Conservation (phyloP, 1,140 invertebrate genomes). For the Bombus ignitus region DNA sequence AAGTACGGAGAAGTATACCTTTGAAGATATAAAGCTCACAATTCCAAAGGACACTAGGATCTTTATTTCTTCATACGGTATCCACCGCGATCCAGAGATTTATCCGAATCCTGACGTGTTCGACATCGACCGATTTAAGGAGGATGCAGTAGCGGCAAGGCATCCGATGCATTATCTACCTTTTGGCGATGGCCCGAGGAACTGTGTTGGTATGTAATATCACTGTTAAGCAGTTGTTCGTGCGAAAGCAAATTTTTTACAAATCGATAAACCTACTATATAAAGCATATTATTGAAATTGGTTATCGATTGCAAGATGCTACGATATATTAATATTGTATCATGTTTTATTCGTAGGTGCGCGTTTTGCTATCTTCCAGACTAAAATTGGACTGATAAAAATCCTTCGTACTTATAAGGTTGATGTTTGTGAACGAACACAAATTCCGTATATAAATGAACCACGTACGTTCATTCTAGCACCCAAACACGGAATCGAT, state of each 20-base stretch:
- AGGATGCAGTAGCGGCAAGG: neutral
- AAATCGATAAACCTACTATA: too few relatives aligned
- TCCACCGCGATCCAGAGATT: conserved; percentile 31
- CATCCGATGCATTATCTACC: conserved; percentile 29
- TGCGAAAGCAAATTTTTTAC: too few relatives aligned
- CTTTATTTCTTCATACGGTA: neutral
- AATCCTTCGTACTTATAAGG: conserved; percentile 78
- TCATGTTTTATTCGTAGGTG: conserved; percentile 10
- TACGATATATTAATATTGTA: neutral
- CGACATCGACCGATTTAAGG: conserved; percentile 11
- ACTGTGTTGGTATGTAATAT: conserved; percentile 41
- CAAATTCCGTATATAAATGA: conserved; percentile 82
- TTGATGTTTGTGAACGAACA: conserved; percentile 72
- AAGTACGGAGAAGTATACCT: neutral
- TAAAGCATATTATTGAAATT: too few relatives aligned
- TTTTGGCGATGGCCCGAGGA: conserved; percentile 38
- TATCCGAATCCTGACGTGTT: conserved; percentile 35
- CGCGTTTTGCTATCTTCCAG: conserved; percentile 80
- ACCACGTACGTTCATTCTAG: conserved; percentile 38
- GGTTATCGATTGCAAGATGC: neutral
- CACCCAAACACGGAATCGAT: conserved; percentile 70
- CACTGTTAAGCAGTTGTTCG: neutral
- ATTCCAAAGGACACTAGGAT: conserved; percentile 24
- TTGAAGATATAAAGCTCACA: neutral
- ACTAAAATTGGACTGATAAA: conserved; percentile 80